A percentile compares a stretch with the other conserved stretches of the same genome.
These are phyloP conservation scores for Lathamus discolor DNA, from an alignment of 2,113 vertebrate species.

Conservation along the genomic window DNA sequence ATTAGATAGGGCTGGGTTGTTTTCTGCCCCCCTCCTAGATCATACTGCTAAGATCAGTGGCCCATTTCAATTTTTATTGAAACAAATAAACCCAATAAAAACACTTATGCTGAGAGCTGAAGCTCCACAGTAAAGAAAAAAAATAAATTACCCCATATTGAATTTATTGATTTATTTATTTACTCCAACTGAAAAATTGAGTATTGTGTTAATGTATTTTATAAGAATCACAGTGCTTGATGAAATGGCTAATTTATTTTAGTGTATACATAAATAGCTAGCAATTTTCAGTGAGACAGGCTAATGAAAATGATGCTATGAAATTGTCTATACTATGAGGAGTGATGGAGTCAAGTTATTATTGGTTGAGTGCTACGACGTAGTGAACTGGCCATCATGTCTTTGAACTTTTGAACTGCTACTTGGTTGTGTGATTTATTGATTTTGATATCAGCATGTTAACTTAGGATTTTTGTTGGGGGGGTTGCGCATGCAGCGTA, in stretches of 20 bases:
- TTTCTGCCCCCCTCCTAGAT: background rate
- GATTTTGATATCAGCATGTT: slow-evolving; percentile 75
- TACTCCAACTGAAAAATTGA: slow-evolving; percentile 83
- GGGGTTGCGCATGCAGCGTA: background rate
- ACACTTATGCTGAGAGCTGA: slow-evolving; percentile 75
- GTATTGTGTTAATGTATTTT: slow-evolving; percentile 84
- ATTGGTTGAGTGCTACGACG: slow-evolving; percentile 77
- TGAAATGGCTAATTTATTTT: slow-evolving; percentile 92
- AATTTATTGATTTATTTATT: slow-evolving; percentile 87
- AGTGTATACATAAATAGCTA: slow-evolving; percentile 93
- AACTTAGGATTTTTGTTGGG: slow-evolving; percentile 59
- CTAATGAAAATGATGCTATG: slow-evolving; percentile 86
- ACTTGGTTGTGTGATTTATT: slow-evolving; percentile 81
- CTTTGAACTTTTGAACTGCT: slow-evolving; percentile 88
- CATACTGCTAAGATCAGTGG: slow-evolving; percentile 66
- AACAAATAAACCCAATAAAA: slow-evolving; percentile 87
- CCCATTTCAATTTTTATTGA: slow-evolving; percentile 83
- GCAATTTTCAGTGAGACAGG: slow-evolving; percentile 85
- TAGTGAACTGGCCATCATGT: slow-evolving; percentile 80
- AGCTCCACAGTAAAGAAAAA: slow-evolving; percentile 66
- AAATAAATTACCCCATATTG: slow-evolving; percentile 73
- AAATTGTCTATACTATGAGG: slow-evolving; percentile 80
- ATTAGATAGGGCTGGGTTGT: slow-evolving; percentile 30
- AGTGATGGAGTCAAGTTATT: slow-evolving; percentile 80
- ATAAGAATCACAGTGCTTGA: slow-evolving; percentile 89